phyloP scores from a whole-genome alignment of 1,140 invertebrate species.

The Eueides isabella region DNA sequence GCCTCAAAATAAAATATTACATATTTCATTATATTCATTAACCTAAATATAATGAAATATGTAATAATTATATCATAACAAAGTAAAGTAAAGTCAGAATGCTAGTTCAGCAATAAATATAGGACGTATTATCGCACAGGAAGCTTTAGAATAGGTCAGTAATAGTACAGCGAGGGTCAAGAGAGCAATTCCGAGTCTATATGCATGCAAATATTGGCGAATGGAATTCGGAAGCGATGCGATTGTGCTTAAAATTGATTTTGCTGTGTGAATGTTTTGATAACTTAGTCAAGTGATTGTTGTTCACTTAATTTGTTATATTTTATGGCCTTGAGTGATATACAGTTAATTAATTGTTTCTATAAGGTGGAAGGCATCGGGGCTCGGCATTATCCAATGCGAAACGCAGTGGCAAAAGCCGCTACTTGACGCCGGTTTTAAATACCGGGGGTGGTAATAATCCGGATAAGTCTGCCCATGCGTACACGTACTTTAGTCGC shows the following conservation, averaged over 20 bases:
- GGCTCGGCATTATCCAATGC: too few species aligned
- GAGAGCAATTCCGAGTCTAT: constrained; percentile 24
- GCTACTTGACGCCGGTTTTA: too few species aligned
- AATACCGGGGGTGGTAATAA: too few species aligned
- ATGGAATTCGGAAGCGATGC: constrained; percentile 10
- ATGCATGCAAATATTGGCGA: constrained; percentile 15
- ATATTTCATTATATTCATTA: too few species aligned
- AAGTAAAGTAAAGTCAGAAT: not conserved
- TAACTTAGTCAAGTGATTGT: constrained; percentile 6
- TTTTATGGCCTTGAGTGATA: too few species aligned
- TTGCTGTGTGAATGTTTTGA: not conserved
- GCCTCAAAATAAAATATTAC: too few species aligned
- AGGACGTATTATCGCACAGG: not conserved
- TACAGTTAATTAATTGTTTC: too few species aligned
- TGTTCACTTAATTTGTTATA: not conserved
- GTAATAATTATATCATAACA: not conserved
- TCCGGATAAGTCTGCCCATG: too few species aligned
- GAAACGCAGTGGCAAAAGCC: too few species aligned
- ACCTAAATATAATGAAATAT: too few species aligned
- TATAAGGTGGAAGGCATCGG: too few species aligned
- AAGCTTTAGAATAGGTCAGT: constrained; percentile 14
- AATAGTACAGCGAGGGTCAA: constrained; percentile 24
- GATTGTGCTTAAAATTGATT: constrained; percentile 24
- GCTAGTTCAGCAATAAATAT: constrained; percentile 5
- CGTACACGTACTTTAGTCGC: too few species aligned